Evolutionary conservation across 2,888 invertebrate species (phyloP).

Genomic region (Epistrophe eligans): DNA sequence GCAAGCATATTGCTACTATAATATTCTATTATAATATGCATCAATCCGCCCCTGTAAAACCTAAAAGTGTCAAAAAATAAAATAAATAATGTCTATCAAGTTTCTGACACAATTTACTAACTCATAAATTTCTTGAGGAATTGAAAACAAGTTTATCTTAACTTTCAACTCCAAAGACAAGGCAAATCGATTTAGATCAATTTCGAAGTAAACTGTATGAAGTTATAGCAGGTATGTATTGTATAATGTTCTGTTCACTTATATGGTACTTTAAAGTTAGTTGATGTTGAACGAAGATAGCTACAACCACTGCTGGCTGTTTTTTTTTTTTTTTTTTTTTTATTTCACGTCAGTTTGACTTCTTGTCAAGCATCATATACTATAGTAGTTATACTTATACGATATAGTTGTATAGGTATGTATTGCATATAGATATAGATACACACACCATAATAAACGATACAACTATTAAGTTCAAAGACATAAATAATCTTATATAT

Average conservation of each 20-base stretch:
- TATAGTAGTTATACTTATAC: neutral
- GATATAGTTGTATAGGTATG: neutral
- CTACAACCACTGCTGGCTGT: neutral
- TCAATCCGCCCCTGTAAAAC: no score
- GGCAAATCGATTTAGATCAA: constrained; percentile 26
- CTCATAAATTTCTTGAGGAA: constrained; percentile 9
- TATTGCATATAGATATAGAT: neutral
- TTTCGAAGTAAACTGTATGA: neutral
- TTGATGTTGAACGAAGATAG: constrained; percentile 21
- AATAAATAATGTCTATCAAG: neutral
- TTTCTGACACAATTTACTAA: constrained; percentile 7
- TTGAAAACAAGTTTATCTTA: neutral
- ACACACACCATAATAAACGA: neutral
- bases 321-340: no score
- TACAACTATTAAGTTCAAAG: constrained; percentile 10
- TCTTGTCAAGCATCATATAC: neutral
- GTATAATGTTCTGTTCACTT: constrained; percentile 2
- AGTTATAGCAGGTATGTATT: neutral
- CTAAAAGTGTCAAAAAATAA: no score
- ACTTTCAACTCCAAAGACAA: neutral
- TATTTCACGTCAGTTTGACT: constrained; percentile 14
- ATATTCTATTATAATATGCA: no score
- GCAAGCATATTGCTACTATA: no score
- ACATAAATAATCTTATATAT: constrained; percentile 12
- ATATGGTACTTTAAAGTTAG: constrained; percentile 17